Evolutionary conservation across 2,888 invertebrate genomes (phyloP), one percentile per base, ranked within the genome.

Genomic region (Cenopis cana): DNA sequence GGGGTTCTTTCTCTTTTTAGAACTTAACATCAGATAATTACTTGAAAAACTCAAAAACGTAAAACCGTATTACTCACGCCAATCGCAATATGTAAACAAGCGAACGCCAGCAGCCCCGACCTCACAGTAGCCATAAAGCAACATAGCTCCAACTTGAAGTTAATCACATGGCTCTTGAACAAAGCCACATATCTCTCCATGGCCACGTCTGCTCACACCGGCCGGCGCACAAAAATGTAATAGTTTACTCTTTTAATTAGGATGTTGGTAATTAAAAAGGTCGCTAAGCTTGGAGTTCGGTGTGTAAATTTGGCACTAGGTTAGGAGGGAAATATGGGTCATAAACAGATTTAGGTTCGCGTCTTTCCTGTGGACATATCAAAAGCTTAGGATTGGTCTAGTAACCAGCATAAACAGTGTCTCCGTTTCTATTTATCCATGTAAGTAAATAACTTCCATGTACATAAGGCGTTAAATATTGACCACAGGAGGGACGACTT

Each of bases 251-350:
- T 72, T 69, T 70, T 89, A 89, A 90, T 89, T 82, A 90, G 90
- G 90, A 90, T 85, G 86, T 76, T 36, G 68, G 72, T 80, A 77
- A 86, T 86, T 87, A 83, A 78, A 81, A 85, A 87, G 88, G 89
- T 83, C 86, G 80, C 76, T 77, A 76, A 80, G 79, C 12, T 24
- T 61, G 79, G 78, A 82, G 80, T 78, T 68, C 50, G 57, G 50
- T 76, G 41, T 11, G 50, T 49, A 41, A 49, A 69, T 66, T 68
- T 50, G 75, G 68, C 76, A 77, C 74, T 81, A 49, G 41, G 14
- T 54, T 18, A 62, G 46, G 14, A 14, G 41, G 4, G 41, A 41
- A 41, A 14, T 41, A n/a, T n/a, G n/a, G n/a, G n/a, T n/a, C n/a
- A n/a, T n/a, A n/a, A n/a, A n/a, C n/a, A n/a, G n/a, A n/a, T n/a